Evolutionary conservation across 2,113 vertebrate genomes (phyloP).

Genomic region (Montifringilla adamsi): DNA sequence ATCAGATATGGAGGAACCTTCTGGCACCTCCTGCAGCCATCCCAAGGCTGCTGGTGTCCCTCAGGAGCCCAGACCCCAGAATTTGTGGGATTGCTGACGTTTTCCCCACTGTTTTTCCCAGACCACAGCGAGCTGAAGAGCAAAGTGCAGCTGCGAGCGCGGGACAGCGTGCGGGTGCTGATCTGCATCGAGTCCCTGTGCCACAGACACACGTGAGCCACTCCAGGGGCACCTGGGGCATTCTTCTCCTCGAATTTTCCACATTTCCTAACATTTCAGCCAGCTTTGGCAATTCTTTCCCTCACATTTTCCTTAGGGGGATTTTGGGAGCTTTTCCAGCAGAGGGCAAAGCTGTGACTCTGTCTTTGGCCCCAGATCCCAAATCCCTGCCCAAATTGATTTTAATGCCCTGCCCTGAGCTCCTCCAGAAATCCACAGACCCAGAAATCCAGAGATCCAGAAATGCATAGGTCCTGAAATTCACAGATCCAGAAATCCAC

Average conservation of each 20-base stretch:
- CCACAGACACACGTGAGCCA: conserved; percentile 88
- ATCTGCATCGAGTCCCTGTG: conserved; percentile 95
- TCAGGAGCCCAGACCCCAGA: neutral
- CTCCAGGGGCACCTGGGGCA: rapidly evolving
- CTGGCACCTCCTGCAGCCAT: neutral
- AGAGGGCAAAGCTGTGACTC: neutral
- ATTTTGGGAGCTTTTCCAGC: neutral
- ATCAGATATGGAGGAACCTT: rapidly evolving
- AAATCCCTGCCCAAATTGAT: neutral
- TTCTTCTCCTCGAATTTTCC: neutral
- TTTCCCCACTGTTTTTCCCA: conserved; percentile 1
- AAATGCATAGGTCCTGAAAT: neutral
- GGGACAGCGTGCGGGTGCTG: conserved; percentile 85
- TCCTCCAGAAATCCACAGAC: neutral
- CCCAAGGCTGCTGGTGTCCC: neutral
- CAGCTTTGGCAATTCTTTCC: neutral
- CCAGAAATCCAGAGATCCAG: neutral
- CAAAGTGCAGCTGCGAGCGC: conserved; percentile 80
- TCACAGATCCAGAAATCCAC: neutral
- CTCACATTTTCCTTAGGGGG: neutral
- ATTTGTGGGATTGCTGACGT: neutral
- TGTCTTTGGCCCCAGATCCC: neutral
- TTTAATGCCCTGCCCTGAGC: neutral
- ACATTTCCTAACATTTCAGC: neutral
- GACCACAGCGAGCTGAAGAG: conserved; percentile 89